phyloP scores from a whole-genome alignment of 2,888 invertebrate species.

The Ormyrus thymus region DNA sequence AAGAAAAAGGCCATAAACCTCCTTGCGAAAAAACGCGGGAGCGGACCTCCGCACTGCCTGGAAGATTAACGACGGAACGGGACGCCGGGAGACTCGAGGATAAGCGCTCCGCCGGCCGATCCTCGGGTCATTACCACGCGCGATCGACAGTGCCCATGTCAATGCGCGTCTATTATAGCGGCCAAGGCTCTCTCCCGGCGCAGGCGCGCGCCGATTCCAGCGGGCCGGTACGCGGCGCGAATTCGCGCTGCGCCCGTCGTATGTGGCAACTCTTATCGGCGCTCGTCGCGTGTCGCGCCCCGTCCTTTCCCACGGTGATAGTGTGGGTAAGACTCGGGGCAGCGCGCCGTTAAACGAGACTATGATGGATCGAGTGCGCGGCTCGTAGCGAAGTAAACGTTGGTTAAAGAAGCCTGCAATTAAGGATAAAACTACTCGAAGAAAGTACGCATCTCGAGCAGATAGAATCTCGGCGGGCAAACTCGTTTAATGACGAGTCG shows the following conservation, averaged over 20 bases:
- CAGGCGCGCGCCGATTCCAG: slow-evolving; percentile 1
- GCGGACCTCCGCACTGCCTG: no score
- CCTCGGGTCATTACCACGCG: slow-evolving; percentile 8
- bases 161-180: not conserved
- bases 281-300: no score
- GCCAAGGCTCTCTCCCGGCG: slow-evolving; percentile 13
- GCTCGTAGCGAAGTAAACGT: no score
- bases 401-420: not conserved
- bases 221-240: slow-evolving; percentile 9
- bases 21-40: no score
- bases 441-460: slow-evolving; percentile 1
- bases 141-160: not conserved
- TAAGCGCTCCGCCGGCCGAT: not conserved
- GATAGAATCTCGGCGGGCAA: slow-evolving; percentile 35
- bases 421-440: slow-evolving; percentile 15
- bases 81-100: slow-evolving; percentile 1
- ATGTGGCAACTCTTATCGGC: no score
- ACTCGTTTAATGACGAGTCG: slow-evolving; percentile 27
- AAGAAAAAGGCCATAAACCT: no score
- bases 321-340: not conserved
- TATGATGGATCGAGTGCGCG: no score
- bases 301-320: not conserved
- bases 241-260: not conserved
- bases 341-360: slow-evolving; percentile 1
- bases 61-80: not conserved